Evolutionary conservation across 2,888 invertebrate species (phyloP).

Genomic region (Hyposoter dolosus): DNA sequence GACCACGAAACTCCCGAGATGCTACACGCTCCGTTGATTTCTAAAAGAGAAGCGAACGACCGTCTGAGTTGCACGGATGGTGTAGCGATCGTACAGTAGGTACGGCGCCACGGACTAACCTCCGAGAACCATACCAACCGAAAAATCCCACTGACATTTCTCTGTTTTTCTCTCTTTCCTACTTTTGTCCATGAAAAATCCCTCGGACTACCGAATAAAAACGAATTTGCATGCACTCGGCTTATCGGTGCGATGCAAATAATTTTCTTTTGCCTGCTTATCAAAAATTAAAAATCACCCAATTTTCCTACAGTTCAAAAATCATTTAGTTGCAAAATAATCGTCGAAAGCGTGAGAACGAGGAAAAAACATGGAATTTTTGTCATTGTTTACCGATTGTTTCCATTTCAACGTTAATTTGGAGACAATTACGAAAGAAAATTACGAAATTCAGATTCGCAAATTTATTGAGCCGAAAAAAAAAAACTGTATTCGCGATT

Average conservation of each 20-base stretch:
- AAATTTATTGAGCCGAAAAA: background rate
- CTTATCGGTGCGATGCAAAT: background rate
- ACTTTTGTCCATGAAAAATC: background rate
- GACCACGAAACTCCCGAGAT: constrained; percentile 61
- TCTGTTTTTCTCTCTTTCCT: background rate
- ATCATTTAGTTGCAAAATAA: background rate
- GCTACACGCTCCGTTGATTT: constrained; percentile 67
- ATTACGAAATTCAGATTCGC: background rate
- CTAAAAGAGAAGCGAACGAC: constrained; percentile 69
- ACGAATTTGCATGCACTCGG: background rate
- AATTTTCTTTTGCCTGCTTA: background rate
- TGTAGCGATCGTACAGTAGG: constrained; percentile 34
- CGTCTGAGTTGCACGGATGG: constrained; percentile 31
- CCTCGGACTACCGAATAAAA: background rate
- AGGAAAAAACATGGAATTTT: background rate
- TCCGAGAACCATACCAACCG: background rate
- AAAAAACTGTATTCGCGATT: background rate
- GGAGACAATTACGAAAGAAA: background rate
- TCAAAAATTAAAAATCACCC: background rate
- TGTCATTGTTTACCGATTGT: background rate
- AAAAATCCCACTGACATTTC: constrained; percentile 20
- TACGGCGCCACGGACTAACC: constrained; percentile 31
- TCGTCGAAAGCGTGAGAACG: background rate
- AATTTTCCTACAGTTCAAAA: background rate
- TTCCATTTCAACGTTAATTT: background rate